Base-by-base conservation (phyloP, 2,797 vertebrate genomes). In the Pseudochaenichthys georgianus region DNA sequence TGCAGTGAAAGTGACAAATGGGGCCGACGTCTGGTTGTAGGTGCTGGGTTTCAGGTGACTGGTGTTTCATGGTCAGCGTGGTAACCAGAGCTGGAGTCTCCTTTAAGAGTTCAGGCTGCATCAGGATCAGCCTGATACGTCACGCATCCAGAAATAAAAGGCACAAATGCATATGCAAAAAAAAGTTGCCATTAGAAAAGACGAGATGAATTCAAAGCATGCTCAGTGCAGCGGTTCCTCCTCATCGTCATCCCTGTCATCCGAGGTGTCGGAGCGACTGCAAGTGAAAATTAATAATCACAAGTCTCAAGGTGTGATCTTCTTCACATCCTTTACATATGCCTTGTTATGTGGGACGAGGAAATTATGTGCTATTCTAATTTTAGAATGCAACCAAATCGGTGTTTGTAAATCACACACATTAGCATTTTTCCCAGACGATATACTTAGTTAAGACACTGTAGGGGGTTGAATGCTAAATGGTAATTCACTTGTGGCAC, bases 271-370 rank as follows among this genome's bases (percentile, higher is more conserved):
- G 17, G 43, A 77, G 82, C 41, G 13, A 58, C 69, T 78, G 61
- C 55, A 91, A 87, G 90, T 89, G 89, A 87, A 90, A 90, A 93
- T 93, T 6, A 87, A 89, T 86, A 65, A 89, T 91, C 84, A 70
- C 89, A 84, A 87, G 83, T 93, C 81, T 85, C 23, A 80, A 80
- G 61, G 87, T 91, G 92, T 86, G 88, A 94, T 78, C 38, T 64
- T 82, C 76, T 69, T 77, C 87, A 87, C 75, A 81, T 87, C 45
- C 23, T 79, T 86, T 81, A 82, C 75, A 85, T 79, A 75, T 72
- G 69, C 42, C 78, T 84, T 78, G 78, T 82, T 91, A 88, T 69
- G 46, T 78, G 75, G 23, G 73, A 81, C 54, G 60, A 23, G 47
- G 51, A 53, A 78, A 28, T 48, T 58, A 85, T 71, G 80, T 75